Conservation (phyloP, 1,140 invertebrate species). For the Monochamus saltuarius region DNA sequence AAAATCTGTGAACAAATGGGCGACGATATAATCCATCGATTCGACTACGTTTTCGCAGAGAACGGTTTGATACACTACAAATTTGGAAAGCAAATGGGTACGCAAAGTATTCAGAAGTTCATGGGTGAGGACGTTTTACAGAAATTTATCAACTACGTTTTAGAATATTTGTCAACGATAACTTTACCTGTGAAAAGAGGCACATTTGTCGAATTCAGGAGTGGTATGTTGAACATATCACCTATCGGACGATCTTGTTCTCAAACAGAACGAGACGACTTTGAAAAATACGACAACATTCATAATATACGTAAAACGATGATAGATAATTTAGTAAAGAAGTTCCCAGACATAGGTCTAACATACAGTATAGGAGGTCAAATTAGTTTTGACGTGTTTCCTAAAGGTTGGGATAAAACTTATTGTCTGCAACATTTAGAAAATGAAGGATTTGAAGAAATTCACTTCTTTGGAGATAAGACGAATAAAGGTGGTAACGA, state of each 20-base stretch:
- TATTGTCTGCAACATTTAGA: slow-evolving; percentile 86
- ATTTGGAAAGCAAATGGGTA: slow-evolving; percentile 68
- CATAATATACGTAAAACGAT: slow-evolving; percentile 84
- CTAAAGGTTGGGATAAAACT: slow-evolving; percentile 97
- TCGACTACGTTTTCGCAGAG: slow-evolving; percentile 95
- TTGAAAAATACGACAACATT: slow-evolving; percentile 82
- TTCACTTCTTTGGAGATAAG: slow-evolving; percentile 99
- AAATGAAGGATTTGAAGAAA: slow-evolving; percentile 72
- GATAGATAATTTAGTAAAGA: slow-evolving; percentile 74
- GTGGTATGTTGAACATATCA: slow-evolving; percentile 93
- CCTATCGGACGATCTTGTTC: slow-evolving; percentile 92
- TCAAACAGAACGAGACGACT: slow-evolving; percentile 81
- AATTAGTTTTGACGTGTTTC: slow-evolving; percentile 98
- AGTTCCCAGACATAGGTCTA: slow-evolving; percentile 79
- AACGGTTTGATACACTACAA: slow-evolving; percentile 92
- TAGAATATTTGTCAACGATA: slow-evolving; percentile 86
- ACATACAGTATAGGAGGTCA: slow-evolving; percentile 89
- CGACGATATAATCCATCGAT: slow-evolving; percentile 70
- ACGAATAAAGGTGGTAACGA: slow-evolving; percentile 93
- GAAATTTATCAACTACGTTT: slow-evolving; percentile 89
- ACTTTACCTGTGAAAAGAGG: slow-evolving; percentile 90
- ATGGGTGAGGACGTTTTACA: slow-evolving; percentile 91
- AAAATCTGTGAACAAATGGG: slow-evolving; percentile 95
- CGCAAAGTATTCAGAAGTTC: slow-evolving; percentile 77
- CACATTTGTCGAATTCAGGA: slow-evolving; percentile 93